Percentiles rank a stretch among this genome's conserved stretches.
Evolutionary conservation across 2,113 vertebrate genomes (phyloP).

Genomic region (Vombatus ursinus): DNA sequence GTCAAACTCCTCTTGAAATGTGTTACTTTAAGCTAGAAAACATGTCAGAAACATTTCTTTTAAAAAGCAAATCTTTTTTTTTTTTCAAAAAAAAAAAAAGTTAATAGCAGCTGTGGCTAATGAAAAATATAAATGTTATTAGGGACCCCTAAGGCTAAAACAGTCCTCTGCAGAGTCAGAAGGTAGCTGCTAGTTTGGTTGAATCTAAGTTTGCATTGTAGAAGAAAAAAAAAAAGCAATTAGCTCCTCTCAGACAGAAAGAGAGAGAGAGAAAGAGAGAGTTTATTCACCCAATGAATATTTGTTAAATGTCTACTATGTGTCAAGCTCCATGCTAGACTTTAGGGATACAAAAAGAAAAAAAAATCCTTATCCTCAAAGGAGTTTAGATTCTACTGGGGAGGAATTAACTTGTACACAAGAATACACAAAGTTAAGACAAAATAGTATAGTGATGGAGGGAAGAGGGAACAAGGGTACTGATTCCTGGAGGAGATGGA

Average conservation of each 20-base stretch:
- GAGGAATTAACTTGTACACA: neutral
- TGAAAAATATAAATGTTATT: neutral
- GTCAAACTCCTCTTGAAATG: neutral
- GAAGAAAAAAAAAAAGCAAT: neutral
- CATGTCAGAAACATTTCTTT: neutral
- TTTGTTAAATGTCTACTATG: neutral
- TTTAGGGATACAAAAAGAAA: neutral
- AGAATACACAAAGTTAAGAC: no score
- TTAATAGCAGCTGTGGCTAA: constrained; percentile 4
- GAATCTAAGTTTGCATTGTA: neutral
- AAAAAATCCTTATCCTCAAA: neutral
- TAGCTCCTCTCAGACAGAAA: neutral
- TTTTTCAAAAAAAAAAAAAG: neutral
- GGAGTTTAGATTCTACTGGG: neutral
- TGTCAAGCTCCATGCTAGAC: neutral
- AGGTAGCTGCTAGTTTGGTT: constrained; percentile 29
- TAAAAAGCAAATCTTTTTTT: neutral
- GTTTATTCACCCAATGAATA: neutral
- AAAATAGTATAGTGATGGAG: neutral
- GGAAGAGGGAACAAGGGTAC: neutral
- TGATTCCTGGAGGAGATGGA: neutral
- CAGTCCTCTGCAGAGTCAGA: constrained; percentile 8
- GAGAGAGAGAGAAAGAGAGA: neutral
- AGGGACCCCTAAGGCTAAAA: constrained; percentile 37
- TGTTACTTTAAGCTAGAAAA: neutral